Percentiles rank a stretch among this genome's conserved stretches.
Evolutionary conservation across 1,140 invertebrate species (phyloP).

Genomic region (Drosophila nebulosa): DNA sequence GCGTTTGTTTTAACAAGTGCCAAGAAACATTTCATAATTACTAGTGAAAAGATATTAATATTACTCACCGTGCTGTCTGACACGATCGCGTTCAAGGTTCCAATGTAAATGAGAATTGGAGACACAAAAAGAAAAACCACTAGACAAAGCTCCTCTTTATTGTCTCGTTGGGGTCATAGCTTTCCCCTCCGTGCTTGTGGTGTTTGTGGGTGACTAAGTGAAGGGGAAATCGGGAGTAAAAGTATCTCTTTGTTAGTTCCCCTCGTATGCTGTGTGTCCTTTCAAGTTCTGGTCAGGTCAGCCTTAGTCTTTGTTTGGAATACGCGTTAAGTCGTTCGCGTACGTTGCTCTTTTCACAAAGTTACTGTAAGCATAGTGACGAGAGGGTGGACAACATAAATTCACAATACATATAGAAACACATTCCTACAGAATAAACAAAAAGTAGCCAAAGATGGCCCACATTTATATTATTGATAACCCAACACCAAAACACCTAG

Average conservation of each 20-base stretch:
- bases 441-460: slow-evolving; percentile 31
- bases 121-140: background rate
- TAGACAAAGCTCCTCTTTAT: slow-evolving; percentile 10
- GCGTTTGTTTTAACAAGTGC: slow-evolving; percentile 9
- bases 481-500: background rate
- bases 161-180: slow-evolving; percentile 1
- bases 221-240: background rate
- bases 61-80: slow-evolving; percentile 20
- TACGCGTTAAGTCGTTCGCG: slow-evolving; percentile 1
- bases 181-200: background rate
- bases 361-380: slow-evolving; percentile 54
- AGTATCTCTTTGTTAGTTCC: background rate
- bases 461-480: slow-evolving; percentile 57
- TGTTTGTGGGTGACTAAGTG: background rate
- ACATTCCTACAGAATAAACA: slow-evolving; percentile 17
- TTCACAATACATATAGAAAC: slow-evolving; percentile 10
- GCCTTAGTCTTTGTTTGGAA: background rate
- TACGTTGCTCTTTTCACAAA: slow-evolving; percentile 15
- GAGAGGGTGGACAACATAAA: slow-evolving; percentile 52
- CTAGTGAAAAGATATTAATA: slow-evolving; percentile 16
- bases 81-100: background rate
- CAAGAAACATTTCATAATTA: slow-evolving; percentile 31
- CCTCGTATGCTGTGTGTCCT: background rate
- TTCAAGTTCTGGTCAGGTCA: background rate
- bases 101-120: background rate